Evolutionary conservation across 2,888 invertebrate species (phyloP).

Genomic region (Actias luna): DNA sequence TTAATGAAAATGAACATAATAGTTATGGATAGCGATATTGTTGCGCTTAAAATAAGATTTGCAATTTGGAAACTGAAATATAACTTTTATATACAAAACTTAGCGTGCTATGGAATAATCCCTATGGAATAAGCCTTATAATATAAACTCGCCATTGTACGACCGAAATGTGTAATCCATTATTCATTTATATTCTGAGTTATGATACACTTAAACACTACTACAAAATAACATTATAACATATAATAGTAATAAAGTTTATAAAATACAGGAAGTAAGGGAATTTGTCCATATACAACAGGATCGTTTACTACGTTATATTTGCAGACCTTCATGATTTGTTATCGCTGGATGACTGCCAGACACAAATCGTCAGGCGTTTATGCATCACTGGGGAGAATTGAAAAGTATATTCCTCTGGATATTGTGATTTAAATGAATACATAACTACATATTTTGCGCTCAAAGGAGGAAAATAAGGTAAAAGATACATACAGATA

Average conservation of each 20-base stretch:
- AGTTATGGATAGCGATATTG: too few relatives aligned
- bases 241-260: background rate
- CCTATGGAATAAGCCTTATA: background rate
- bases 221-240: background rate
- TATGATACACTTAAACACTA: background rate
- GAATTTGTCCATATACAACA: background rate
- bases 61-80: background rate
- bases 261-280: background rate
- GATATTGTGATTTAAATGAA: background rate
- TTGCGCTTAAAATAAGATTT: background rate
- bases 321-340: constrained; percentile 43
- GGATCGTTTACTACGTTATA: constrained; percentile 40
- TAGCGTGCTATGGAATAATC: background rate
- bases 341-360: constrained; percentile 58
- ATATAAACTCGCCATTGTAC: background rate
- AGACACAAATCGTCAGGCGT: constrained; percentile 66
- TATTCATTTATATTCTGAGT: background rate
- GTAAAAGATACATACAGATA: background rate
- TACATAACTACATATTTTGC: background rate
- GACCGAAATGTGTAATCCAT: background rate
- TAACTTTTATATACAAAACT: background rate
- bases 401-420: constrained; percentile 12
- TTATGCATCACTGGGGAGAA: constrained; percentile 36
- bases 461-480: background rate
- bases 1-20: too few relatives aligned